Conservation (phyloP, 1,140 invertebrate genomes). For the Phthorimaea operculella region DNA sequence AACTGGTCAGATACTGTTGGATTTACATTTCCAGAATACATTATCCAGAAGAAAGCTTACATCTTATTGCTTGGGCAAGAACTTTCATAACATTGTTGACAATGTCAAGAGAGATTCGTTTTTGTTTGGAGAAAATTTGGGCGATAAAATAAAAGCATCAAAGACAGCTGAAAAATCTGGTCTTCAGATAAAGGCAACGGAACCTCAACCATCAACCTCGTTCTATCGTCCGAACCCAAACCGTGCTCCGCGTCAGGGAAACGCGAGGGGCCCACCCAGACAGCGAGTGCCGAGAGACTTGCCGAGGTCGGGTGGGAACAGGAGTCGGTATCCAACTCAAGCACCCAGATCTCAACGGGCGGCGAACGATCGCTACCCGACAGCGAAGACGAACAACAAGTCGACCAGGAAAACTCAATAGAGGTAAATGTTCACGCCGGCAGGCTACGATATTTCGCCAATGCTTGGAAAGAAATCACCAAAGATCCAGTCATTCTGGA, state of each 20-base stretch:
- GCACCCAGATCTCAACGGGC: background rate
- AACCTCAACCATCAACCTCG: background rate
- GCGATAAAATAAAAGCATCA: conserved; percentile 9
- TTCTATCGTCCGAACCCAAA: background rate
- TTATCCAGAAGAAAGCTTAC: conserved; percentile 5
- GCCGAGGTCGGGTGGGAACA: conserved; percentile 3
- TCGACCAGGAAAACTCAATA: conserved; percentile 2
- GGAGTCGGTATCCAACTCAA: background rate
- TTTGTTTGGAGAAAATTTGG: conserved; percentile 7
- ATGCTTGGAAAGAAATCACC: conserved; percentile 2
- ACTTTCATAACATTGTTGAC: conserved; percentile 1
- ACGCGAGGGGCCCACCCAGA: conserved; percentile 11
- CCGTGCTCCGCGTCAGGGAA: conserved; percentile 9
- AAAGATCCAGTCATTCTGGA: conserved; percentile 2
- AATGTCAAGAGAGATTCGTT: conserved; percentile 7
- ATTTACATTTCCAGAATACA: conserved; percentile 8
- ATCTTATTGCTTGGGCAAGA: conserved; percentile 1
- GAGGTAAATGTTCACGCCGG: conserved; percentile 10
- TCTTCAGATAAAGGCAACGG: conserved; percentile 6
- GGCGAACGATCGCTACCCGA: conserved; percentile 1
- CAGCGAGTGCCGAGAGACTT: background rate
- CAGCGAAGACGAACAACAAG: background rate
- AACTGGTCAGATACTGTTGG: conserved; percentile 1
- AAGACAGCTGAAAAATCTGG: conserved; percentile 9
- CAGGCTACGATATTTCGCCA: conserved; percentile 5